Evolutionary conservation across 2,113 vertebrate genomes (phyloP).

Genomic region (Toxostoma redivivum): DNA sequence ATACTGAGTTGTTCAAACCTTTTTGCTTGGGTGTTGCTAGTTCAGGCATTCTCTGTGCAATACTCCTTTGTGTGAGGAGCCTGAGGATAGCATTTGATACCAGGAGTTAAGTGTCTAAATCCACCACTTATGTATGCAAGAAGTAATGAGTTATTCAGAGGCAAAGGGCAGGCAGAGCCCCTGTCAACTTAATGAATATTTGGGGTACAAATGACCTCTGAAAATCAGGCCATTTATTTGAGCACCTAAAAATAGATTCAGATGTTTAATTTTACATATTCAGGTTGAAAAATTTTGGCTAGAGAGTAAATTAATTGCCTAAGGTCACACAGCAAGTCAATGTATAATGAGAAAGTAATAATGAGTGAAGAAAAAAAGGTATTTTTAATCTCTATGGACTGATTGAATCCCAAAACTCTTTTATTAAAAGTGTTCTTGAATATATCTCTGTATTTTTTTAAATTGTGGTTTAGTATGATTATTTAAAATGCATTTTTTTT

Average conservation of each 20-base stretch:
- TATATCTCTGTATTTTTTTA: not conserved
- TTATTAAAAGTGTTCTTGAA: conserved; percentile 20
- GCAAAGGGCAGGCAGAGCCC: conserved; percentile 6
- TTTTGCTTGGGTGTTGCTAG: not conserved
- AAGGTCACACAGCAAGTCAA: conserved; percentile 57
- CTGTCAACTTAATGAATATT: conserved; percentile 47
- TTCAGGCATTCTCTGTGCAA: not conserved
- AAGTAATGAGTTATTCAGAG: conserved; percentile 18
- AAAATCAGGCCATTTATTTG: conserved; percentile 52
- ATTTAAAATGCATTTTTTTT: not conserved
- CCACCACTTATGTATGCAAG: not conserved
- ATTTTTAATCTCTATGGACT: conserved; percentile 60
- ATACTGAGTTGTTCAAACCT: not conserved
- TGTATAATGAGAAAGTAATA: conserved; percentile 70
- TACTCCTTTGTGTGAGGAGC: not conserved
- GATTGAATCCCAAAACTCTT: conserved; percentile 46
- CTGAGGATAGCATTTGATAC: not conserved
- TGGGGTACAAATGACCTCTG: conserved; percentile 42
- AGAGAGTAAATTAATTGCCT: conserved; percentile 68
- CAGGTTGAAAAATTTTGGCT: conserved; percentile 58
- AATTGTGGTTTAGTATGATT: not conserved
- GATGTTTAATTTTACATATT: conserved; percentile 62
- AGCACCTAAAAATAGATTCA: conserved; percentile 43
- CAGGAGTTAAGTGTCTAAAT: not conserved
- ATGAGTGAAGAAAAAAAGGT: conserved; percentile 33